These are phyloP conservation scores for Rhinella marina DNA, from an alignment of 2,797 vertebrate species.

Conservation along the genomic window DNA sequence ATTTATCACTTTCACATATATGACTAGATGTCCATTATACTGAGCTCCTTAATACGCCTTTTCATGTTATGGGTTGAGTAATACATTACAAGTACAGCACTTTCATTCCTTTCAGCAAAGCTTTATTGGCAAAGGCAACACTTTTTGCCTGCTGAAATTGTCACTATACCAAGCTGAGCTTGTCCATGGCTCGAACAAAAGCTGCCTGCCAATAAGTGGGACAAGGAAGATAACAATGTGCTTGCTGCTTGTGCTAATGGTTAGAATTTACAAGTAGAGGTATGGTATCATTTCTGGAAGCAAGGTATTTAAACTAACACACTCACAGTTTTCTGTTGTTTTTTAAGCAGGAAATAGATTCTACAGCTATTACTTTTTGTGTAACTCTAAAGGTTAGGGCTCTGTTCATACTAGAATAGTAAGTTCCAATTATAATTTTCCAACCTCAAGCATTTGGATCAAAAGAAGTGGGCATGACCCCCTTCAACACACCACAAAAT, in stretches of 20 bases:
- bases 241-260: not conserved
- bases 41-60: constrained; percentile 15
- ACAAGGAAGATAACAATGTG: not conserved
- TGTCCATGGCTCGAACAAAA: not conserved
- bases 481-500: too few species aligned
- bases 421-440: not conserved
- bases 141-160: not conserved
- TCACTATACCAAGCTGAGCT: not conserved
- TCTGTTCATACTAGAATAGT: not conserved
- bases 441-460: not conserved
- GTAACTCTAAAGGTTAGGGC: not conserved
- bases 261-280: not conserved
- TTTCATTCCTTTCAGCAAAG: constrained; percentile 28
- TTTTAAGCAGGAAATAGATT: not conserved
- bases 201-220: not conserved
- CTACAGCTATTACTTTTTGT: not conserved
- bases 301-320: too few species aligned
- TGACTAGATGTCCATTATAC: constrained; percentile 1
- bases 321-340: not conserved
- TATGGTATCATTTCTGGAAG: not conserved
- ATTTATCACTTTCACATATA: constrained; percentile 28
- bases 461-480: not conserved
- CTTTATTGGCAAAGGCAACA: not conserved
- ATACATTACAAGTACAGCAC: constrained; percentile 31
- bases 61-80: constrained; percentile 50